These are phyloP conservation scores for rat (Rattus norvegicus) DNA, from an alignment of 2,113 vertebrate species.

Conservation along the genomic window GRCr8 NC_086026.1:58663001-58663500, in stretches of 20 bases:
- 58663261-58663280: constrained; percentile 86
- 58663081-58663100: neutral
- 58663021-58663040: neutral
- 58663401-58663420: neutral
- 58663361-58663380: neutral
- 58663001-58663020: too few species aligned
- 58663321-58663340: neutral
- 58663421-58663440: neutral
- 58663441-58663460: neutral
- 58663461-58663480: neutral
- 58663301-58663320: constrained; percentile 85
- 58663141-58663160: constrained; percentile 91
- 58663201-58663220: constrained; percentile 91
- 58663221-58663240: constrained; percentile 89
- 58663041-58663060: neutral
- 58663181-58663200: constrained; percentile 92
- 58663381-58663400: neutral
- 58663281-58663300: constrained; percentile 81
- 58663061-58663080: rapidly evolving
- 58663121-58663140: constrained; percentile 90
- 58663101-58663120: constrained; percentile 81
- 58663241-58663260: constrained; percentile 90
- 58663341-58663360: neutral
- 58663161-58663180: constrained; percentile 92
- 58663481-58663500: rapidly evolving